phyloP scores from a whole-genome alignment of 2,113 vertebrate genomes.

The Glaucidium brasilianum region DNA sequence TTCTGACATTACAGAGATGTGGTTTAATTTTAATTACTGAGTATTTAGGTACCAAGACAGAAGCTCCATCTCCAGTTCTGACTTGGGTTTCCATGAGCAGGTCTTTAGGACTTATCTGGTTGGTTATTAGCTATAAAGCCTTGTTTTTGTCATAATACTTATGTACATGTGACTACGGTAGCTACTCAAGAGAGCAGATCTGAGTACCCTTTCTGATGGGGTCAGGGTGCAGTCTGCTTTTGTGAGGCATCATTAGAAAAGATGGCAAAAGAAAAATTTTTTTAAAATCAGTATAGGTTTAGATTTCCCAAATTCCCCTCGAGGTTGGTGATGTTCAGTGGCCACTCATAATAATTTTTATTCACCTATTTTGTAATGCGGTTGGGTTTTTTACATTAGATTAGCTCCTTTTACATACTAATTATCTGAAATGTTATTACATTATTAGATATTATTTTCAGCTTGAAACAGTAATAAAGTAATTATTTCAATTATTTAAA shows the following conservation, averaged over 20 bases:
- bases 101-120: not conserved
- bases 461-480: slow-evolving; percentile 38
- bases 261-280: not conserved
- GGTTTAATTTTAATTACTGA: not conserved
- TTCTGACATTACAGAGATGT: not conserved
- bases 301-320: not conserved
- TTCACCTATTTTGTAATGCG: not conserved
- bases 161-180: not conserved
- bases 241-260: not conserved
- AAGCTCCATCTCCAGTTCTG: not conserved
- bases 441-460: slow-evolving; percentile 59
- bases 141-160: not conserved
- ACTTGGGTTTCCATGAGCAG: not conserved
- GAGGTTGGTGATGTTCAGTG: not conserved
- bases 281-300: not conserved
- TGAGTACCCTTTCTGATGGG: not conserved
- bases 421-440: slow-evolving; percentile 32
- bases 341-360: not conserved
- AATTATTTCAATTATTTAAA: slow-evolving; percentile 55
- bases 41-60: not conserved
- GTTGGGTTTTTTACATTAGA: not conserved
- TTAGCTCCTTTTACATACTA: slow-evolving; percentile 51
- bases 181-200: not conserved
- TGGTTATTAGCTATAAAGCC: not conserved
- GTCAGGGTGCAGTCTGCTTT: not conserved